Base-by-base conservation (phyloP, 2,888 invertebrate species). In the Clepsis dumicolana region DNA sequence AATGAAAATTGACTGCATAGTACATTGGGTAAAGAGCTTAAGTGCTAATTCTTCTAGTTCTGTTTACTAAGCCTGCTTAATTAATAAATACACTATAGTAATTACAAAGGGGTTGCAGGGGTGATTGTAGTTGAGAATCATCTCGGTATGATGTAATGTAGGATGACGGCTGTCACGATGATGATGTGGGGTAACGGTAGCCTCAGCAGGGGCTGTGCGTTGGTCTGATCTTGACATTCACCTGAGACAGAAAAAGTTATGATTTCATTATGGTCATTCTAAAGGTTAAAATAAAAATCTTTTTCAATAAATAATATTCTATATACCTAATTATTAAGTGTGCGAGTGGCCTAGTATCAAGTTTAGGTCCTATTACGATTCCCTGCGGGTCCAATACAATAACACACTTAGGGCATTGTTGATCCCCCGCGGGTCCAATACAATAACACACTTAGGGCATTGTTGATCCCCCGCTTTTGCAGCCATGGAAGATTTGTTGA, bases 181-280 rank as follows among this genome's bases (percentile, higher is more conserved):
- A 86, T 67, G 25, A 83, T 74, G 65, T 80, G 75, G 4, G 80
- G 77, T 14, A 85, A 77, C 18, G 86, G 78, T 83, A 86, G 80
- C 74, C 84, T 81, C 53, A 79, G 74, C n/a, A 78, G 73, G 14
- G 86, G 80, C 71, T 90, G 88, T 54, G 79, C 77, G 79, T 81
- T 92, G 54, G 89, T 86, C 71, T 87, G 85, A 73, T 92, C 93
- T 85, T 91, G 94, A 88, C 96, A 96, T 86, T 96, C 95, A 77
- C 96, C 96, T 96, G 93, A 4, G 90, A 91, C 75, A 73, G 70
- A 74, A 77, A 18, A 18, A 18, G n/a, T n/a, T 4, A 4, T 29
- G 29, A 29, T 7, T 4, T 29, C 7, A 4, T 3, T 29, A 29
- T 29, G 29, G 29, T 3, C 29, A n/a, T n/a, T n/a, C n/a, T n/a